A percentile compares a stretch with the other conserved stretches of the same genome.
These are phyloP conservation scores for Hormaphis cornu DNA, from an alignment of 1,140 invertebrate species.

Conservation along the genomic window DNA sequence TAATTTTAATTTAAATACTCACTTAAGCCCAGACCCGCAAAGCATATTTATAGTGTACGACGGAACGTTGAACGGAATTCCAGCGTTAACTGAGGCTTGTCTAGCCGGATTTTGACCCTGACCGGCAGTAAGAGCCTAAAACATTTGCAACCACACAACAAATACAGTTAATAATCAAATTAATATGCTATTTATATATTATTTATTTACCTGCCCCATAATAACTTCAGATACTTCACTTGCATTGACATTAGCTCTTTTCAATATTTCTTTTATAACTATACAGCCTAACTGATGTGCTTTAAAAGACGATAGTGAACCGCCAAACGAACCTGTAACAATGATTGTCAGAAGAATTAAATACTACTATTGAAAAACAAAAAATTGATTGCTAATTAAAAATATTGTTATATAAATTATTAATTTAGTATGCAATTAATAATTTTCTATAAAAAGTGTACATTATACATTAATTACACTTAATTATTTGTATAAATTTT, in stretches of 20 bases:
- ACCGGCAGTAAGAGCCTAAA: conserved; percentile 55
- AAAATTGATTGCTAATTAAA: no score
- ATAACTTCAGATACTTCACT: conserved; percentile 74
- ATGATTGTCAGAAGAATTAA: conserved; percentile 31
- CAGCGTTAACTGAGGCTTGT: conserved; percentile 67
- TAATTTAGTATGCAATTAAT: no score
- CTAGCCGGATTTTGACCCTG: conserved; percentile 80
- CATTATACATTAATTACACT: no score
- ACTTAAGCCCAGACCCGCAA: conserved; percentile 79
- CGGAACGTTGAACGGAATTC: conserved; percentile 62
- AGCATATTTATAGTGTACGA: conserved; percentile 73
- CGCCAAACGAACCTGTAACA: conserved; percentile 58
- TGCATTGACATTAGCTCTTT: conserved; percentile 51
- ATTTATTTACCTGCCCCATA: conserved; percentile 61
- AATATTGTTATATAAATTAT: no score
- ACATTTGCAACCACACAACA: background rate
- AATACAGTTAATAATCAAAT: background rate
- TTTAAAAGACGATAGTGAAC: conserved; percentile 55
- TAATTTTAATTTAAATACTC: conserved; percentile 36
- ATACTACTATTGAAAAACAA: no score
- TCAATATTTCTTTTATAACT: conserved; percentile 63
- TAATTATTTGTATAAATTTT: no score
- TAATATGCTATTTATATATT: background rate
- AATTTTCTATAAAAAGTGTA: no score
- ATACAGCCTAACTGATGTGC: conserved; percentile 64